A percentile compares a stretch with the other conserved stretches of the same genome.
Conservation (phyloP, 2,797 vertebrate genomes). For the Spinibarbus caldwelli region DNA sequence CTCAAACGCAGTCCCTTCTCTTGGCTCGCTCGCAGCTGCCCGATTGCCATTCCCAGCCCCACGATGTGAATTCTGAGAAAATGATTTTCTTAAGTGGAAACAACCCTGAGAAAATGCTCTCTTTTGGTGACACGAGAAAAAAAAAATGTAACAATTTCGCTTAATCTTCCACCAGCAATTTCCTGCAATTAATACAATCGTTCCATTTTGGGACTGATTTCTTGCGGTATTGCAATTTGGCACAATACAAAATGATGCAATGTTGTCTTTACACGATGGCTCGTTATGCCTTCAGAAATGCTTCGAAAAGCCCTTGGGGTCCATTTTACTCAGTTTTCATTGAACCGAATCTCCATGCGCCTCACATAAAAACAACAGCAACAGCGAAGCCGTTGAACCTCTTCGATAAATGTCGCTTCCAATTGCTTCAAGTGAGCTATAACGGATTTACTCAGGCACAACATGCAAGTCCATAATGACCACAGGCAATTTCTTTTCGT, state of each 20-base stretch:
- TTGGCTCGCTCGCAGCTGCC: constrained; percentile 64
- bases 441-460: constrained; percentile 64
- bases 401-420: constrained; percentile 70
- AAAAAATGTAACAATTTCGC: constrained; percentile 73
- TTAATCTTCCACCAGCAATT: constrained; percentile 69
- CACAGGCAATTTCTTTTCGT: constrained; percentile 67
- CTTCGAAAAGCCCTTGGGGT: constrained; percentile 30
- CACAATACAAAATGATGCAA: constrained; percentile 58
- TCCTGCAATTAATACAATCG: constrained; percentile 76
- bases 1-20: constrained; percentile 60
- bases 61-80: constrained; percentile 71
- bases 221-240: constrained; percentile 62
- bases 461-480: constrained; percentile 69
- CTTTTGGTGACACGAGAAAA: constrained; percentile 67
- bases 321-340: constrained; percentile 50
- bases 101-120: constrained; percentile 71
- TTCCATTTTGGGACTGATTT: constrained; percentile 66
- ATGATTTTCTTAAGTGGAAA: constrained; percentile 73
- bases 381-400: constrained; percentile 66
- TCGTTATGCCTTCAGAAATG: constrained; percentile 51
- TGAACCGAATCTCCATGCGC: constrained; percentile 60
- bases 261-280: constrained; percentile 65
- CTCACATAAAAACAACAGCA: constrained; percentile 56
- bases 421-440: constrained; percentile 64
- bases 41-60: constrained; percentile 61